phyloP scores from a whole-genome alignment of 2,113 vertebrate genomes.

The human (Homo sapiens) region DNA sequence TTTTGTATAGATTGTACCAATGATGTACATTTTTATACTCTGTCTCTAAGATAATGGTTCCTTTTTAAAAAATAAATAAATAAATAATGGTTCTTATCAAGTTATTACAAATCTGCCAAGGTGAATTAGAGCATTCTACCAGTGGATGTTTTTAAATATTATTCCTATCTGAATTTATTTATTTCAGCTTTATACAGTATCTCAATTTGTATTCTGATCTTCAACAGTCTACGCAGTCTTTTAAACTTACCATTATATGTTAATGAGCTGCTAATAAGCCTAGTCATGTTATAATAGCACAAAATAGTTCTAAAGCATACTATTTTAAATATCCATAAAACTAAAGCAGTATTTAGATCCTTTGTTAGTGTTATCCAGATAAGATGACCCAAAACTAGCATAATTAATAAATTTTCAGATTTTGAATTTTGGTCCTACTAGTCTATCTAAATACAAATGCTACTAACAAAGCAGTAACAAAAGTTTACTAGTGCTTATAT shows the following conservation, averaged over 20 bases:
- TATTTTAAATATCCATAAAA: constrained; percentile 9
- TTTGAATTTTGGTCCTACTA: neutral
- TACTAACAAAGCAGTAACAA: neutral
- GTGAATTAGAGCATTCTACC: constrained; percentile 6
- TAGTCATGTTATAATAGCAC: neutral
- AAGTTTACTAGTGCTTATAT: neutral
- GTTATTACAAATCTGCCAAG: neutral
- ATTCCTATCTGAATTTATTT: neutral
- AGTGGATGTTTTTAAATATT: neutral
- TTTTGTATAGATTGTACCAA: neutral
- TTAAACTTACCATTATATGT: neutral
- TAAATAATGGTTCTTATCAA: neutral
- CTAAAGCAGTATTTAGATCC: neutral
- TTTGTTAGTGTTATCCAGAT: neutral
- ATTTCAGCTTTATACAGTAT: neutral
- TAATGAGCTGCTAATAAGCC: neutral
- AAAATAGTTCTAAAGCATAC: neutral
- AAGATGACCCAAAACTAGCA: neutral
- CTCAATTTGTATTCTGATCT: neutral
- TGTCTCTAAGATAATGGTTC: neutral
- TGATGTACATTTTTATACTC: neutral
- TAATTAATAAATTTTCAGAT: neutral
- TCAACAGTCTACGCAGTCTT: neutral
- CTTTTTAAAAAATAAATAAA: no score
- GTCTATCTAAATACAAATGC: neutral